Evolutionary conservation across 2,888 invertebrate species (phyloP).

Genomic region (Fragum fragum): DNA sequence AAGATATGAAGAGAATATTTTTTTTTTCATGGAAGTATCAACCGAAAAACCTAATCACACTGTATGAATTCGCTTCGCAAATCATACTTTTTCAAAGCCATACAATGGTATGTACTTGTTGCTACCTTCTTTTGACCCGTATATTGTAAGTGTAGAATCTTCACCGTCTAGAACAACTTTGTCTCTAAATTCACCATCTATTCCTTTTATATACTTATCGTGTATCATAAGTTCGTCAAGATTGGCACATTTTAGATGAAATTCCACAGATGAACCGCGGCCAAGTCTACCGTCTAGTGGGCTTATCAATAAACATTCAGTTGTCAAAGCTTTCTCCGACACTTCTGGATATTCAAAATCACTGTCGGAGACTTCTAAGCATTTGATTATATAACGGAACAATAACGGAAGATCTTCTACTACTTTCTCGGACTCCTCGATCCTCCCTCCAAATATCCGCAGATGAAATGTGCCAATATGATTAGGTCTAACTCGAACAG

Average conservation of each 20-base stretch:
- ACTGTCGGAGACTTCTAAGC: conserved; percentile 25
- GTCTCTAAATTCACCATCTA: conserved; percentile 34
- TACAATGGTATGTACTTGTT: conserved; percentile 29
- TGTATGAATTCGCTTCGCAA: too few relatives aligned
- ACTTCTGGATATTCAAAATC: conserved; percentile 43
- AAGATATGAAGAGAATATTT: too few relatives aligned
- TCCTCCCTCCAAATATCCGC: conserved; percentile 37
- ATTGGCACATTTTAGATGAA: conserved; percentile 36
- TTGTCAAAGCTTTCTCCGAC: conserved; percentile 3
- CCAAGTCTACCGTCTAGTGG: conserved; percentile 39
- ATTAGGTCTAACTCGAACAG: conserved; percentile 39
- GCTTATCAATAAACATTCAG: conserved; percentile 36
- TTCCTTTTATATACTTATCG: conserved; percentile 21
- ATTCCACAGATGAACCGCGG: conserved; percentile 25
- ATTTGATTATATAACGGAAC: conserved; percentile 42
- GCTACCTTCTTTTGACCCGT: conserved; percentile 31
- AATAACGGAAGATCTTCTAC: conserved; percentile 28
- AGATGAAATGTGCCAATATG: conserved; percentile 36
- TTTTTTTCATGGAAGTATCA: too few relatives aligned
- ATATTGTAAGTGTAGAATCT: conserved; percentile 29
- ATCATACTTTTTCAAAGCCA: conserved; percentile 27
- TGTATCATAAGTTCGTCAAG: conserved; percentile 38
- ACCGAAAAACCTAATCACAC: too few relatives aligned
- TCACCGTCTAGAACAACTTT: conserved; percentile 12
- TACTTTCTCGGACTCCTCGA: conserved; percentile 1